phyloP scores from a whole-genome alignment of 2,797 vertebrate species.

The Hippocampus kuda region DNA sequence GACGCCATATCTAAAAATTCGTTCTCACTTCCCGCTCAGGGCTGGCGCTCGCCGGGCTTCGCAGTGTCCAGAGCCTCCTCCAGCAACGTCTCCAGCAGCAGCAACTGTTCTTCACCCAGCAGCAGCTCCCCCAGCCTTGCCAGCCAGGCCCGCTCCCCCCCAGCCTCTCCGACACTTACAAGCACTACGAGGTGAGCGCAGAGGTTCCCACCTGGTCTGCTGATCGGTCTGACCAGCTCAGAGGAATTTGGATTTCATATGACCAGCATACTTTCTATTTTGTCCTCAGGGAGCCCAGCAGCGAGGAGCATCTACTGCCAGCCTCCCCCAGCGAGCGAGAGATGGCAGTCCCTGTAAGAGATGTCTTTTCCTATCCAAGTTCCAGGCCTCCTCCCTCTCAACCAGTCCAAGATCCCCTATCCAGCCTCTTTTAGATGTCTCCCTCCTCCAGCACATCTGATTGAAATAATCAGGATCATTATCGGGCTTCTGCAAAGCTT shows the following conservation, averaged over 20 bases:
- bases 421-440: too few relatives aligned
- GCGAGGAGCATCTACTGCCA: slow-evolving; percentile 67
- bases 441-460: too few relatives aligned
- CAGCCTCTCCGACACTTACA: slow-evolving; percentile 14
- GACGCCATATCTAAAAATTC: neutral
- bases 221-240: neutral
- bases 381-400: neutral
- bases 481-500: too few relatives aligned
- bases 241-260: neutral
- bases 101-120: slow-evolving; percentile 48
- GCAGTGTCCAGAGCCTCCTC: slow-evolving; percentile 65
- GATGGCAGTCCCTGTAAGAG: slow-evolving; percentile 68
- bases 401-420: too few relatives aligned
- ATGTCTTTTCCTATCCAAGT: neutral
- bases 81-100: slow-evolving; percentile 52
- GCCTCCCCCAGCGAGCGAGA: slow-evolving; percentile 70
- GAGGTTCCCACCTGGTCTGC: neutral
- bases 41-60: slow-evolving; percentile 65
- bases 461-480: too few relatives aligned
- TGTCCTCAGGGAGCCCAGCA: slow-evolving; percentile 31
- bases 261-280: neutral
- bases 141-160: slow-evolving; percentile 53
- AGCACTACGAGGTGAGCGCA: slow-evolving; percentile 35
- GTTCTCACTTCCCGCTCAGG: slow-evolving; percentile 32
- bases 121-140: slow-evolving; percentile 62